These are phyloP conservation scores for Gambusia holbrooki DNA, from an alignment of 2,113 vertebrate genomes.

Conservation along the genomic window DNA sequence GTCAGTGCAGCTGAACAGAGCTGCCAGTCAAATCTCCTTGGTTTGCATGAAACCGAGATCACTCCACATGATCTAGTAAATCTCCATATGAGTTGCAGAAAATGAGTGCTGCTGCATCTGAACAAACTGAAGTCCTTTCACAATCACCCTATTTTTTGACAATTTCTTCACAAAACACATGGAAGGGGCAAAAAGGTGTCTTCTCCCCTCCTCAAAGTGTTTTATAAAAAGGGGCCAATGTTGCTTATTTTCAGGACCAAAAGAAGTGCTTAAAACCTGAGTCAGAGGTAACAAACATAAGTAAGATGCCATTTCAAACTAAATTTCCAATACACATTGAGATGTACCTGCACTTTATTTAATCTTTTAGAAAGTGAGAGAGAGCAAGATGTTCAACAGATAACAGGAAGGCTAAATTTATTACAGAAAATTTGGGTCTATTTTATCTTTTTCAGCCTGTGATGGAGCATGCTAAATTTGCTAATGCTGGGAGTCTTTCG, in stretches of 20 bases:
- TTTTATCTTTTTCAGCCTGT: not conserved
- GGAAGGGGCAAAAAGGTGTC: no score
- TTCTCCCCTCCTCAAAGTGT: not conserved
- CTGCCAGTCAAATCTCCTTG: constrained; percentile 13
- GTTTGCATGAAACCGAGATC: constrained; percentile 29
- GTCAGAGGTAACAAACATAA: no score
- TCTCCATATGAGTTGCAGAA: no score
- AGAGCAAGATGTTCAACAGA: not conserved
- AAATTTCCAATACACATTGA: not conserved
- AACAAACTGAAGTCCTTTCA: no score
- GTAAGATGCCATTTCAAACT: not conserved
- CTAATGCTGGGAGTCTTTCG: not conserved
- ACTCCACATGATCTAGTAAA: not conserved
- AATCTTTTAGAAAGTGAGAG: not conserved
- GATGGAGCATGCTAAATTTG: not conserved
- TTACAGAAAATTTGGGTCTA: not conserved
- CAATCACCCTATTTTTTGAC: no score
- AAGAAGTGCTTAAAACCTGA: not conserved
- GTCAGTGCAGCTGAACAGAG: not conserved
- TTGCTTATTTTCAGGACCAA: not conserved
- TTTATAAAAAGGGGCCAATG: not conserved
- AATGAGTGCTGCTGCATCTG: no score
- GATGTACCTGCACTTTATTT: not conserved
- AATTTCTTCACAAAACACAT: no score
- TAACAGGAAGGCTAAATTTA: not conserved